These are phyloP conservation scores for Poecile montanus DNA, from an alignment of 2,797 vertebrate genomes.

Conservation along the genomic window DNA sequence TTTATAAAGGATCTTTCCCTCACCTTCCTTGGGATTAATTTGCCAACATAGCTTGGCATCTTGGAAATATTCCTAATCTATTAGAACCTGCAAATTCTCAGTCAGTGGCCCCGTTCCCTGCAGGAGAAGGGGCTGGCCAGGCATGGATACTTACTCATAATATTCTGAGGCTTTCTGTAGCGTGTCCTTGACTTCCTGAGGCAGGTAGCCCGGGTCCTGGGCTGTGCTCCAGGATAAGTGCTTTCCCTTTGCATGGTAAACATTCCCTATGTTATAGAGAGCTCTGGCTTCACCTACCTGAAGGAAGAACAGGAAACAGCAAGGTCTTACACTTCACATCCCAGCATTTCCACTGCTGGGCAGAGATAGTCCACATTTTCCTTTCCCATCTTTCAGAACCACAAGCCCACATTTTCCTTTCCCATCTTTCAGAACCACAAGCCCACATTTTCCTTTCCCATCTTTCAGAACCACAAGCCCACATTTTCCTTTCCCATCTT, in stretches of 20 bases:
- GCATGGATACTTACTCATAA: constrained; percentile 86
- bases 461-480: background rate
- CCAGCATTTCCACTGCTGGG: background rate
- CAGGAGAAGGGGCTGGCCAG: background rate
- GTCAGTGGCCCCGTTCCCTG: background rate
- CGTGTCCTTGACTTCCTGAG: constrained; percentile 86
- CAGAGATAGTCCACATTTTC: background rate
- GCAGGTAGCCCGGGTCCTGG: constrained; percentile 88
- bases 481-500: background rate
- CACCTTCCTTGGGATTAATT: background rate
- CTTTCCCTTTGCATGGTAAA: constrained; percentile 96
- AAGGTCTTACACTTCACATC: background rate
- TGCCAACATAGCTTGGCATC: background rate
- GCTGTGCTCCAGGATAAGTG: constrained; percentile 88
- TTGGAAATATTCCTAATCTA: background rate
- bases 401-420: background rate
- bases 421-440: background rate
- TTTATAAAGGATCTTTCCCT: background rate
- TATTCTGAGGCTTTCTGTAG: constrained; percentile 91
- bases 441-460: background rate
- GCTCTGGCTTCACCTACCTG: constrained; percentile 96
- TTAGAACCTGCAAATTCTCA: background rate
- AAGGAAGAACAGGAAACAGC: background rate
- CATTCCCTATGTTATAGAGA: constrained; percentile 94
- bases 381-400: background rate